Base-by-base conservation (phyloP, 1,140 invertebrate genomes). In the Orchesella cincta region DNA sequence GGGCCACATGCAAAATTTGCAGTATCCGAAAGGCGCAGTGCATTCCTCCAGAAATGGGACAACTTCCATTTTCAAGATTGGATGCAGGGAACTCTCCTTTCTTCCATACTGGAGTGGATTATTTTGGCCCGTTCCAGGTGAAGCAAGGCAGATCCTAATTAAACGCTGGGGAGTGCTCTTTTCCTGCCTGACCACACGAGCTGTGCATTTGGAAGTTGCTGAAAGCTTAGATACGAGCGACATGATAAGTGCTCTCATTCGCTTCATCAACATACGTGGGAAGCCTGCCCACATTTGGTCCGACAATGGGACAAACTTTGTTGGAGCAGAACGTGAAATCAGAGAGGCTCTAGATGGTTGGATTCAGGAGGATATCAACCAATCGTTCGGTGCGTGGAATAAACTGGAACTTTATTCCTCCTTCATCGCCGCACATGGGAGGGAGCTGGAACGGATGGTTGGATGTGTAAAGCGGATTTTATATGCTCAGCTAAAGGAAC, bases 241-340 rank as follows among this genome's bases (percentile, higher is more conserved):
- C 3, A 83, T 84, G 35, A 62, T 85, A 12, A 76, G 78, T 33
- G 80, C 79, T n/a, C 79, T 86, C 0, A 73, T 78, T 39, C 34
- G 83, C 23, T 85, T 86, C 35, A 78, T 84, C 20, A 74, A 74
- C 20, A 34, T 83, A 29, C 35, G 81, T 74, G 84, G 83, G 52
- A 74, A 78, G 16, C 81, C 79, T 20, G 70, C 46, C 26, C 20
- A 46, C n/a, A 73, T 84, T n/a, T 52, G 70, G 57, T 80, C 74
- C n/a, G 83, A 85, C 67, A 86, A 85, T 64, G 85, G 78, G 0
- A 83, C 83, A 1, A 83, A 84, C 72, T 84, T 86, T 35, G 77
- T 81, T 26, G 79, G 81, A 1, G 81, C 67, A 8, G 8, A 8
- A 8, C 3, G 29, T 20, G 67, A 28, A 33, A 3, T 71, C 12